A percentile compares a stretch with the other conserved stretches of the same genome.
Conservation (phyloP, 2,797 vertebrate genomes). For the Clarias fuscus region DNA sequence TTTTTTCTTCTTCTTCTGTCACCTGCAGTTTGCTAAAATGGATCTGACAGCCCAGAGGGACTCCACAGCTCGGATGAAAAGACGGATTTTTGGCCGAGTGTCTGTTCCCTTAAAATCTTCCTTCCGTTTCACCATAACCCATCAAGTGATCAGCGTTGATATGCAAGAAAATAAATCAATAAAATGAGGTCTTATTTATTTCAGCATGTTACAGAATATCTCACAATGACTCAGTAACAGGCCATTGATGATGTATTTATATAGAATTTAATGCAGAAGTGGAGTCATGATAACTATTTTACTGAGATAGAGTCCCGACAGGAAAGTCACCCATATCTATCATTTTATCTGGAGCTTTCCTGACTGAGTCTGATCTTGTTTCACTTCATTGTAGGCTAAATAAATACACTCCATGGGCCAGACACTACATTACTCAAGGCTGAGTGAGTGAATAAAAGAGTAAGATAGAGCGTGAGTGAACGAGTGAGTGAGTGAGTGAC, state of each 20-base stretch:
- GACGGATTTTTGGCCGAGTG: background rate
- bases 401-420: background rate
- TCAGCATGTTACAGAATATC: background rate
- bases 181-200: background rate
- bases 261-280: background rate
- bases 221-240: background rate
- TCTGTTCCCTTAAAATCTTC: background rate
- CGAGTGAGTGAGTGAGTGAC: background rate
- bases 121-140: background rate
- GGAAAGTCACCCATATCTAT: background rate
- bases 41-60: constrained; percentile 60
- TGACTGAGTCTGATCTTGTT: background rate
- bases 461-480: background rate
- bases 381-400: background rate
- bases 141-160: background rate
- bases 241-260: background rate
- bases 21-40: constrained; percentile 64
- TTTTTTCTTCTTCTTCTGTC: constrained; percentile 44
- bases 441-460: background rate
- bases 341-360: background rate
- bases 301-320: background rate
- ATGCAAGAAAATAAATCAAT: background rate
- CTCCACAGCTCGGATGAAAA: constrained; percentile 58
- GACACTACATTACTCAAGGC: background rate
- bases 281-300: background rate